phyloP scores from a whole-genome alignment of 2,888 invertebrate species.

The Taenaris catops region DNA sequence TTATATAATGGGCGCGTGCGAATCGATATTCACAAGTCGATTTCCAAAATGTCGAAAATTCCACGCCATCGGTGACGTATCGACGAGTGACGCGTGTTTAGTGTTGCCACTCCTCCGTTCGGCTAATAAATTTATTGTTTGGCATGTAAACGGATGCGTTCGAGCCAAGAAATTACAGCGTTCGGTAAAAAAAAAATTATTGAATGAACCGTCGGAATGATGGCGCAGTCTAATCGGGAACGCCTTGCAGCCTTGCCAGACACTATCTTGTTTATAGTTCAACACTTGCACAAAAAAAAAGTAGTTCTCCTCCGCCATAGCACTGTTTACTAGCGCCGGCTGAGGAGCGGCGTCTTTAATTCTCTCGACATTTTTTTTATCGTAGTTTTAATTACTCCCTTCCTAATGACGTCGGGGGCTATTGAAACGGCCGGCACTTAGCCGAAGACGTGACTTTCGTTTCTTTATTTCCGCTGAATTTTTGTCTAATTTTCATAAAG shows the following conservation, averaged over 20 bases:
- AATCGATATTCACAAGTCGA: constrained; percentile 51
- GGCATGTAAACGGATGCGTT: constrained; percentile 80
- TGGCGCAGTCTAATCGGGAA: constrained; percentile 66
- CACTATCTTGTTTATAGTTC: constrained; percentile 61
- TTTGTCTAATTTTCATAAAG: constrained; percentile 34
- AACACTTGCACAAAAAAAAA: constrained; percentile 56
- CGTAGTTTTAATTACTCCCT: constrained; percentile 68
- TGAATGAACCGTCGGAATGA: constrained; percentile 74
- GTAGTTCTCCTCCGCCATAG: constrained; percentile 42
- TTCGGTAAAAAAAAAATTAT: constrained; percentile 71
- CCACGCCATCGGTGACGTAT: constrained; percentile 66
- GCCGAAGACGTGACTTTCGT: constrained; percentile 63
- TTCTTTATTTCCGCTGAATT: constrained; percentile 37
- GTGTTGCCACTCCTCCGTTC: constrained; percentile 75
- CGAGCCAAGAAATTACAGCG: constrained; percentile 78
- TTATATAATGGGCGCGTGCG: constrained; percentile 56
- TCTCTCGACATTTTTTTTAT: constrained; percentile 56
- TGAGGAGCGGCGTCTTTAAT: constrained; percentile 30
- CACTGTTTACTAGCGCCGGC: constrained; percentile 42
- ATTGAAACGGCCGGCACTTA: constrained; percentile 60
- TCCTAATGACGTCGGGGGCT: constrained; percentile 64
- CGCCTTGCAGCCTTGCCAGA: constrained; percentile 66
- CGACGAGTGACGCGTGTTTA: constrained; percentile 59
- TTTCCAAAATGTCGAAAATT: constrained; percentile 55
- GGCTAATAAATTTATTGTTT: constrained; percentile 79